These are phyloP conservation scores for Ispidina lecontei DNA, from an alignment of 2,797 vertebrate genomes.

Conservation along the genomic window DNA sequence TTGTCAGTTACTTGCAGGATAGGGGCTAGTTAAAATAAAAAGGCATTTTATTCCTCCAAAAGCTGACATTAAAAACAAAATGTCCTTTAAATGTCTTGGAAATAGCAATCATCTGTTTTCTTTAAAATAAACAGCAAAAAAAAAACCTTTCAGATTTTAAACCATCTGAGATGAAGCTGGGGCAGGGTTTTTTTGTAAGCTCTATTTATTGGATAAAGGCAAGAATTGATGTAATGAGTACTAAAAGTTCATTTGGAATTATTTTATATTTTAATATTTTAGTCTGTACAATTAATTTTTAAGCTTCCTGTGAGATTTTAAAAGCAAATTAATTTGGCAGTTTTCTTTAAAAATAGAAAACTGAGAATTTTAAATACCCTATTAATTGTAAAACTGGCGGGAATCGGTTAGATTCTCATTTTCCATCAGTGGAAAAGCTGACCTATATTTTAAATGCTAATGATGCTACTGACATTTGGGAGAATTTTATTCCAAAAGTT, in stretches of 20 bases:
- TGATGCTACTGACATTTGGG: constrained; percentile 10
- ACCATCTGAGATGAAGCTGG: not conserved
- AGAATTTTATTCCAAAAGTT: constrained; percentile 46
- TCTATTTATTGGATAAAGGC: not conserved
- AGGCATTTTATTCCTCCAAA: not conserved
- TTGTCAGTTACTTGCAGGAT: not conserved
- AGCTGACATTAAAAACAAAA: not conserved
- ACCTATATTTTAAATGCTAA: constrained; percentile 49
- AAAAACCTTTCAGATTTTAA: not conserved
- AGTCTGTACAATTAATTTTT: not conserved
- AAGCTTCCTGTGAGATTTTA: not conserved
- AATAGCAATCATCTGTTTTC: not conserved
- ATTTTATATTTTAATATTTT: not conserved
- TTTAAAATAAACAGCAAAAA: not conserved
- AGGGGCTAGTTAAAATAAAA: not conserved
- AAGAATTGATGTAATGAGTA: not conserved
- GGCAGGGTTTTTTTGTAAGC: not conserved
- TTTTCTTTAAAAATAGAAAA: not conserved
- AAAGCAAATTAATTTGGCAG: not conserved
- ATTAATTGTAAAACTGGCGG: not conserved
- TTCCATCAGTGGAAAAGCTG: not conserved
- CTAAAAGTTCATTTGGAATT: not conserved
- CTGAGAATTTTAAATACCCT: not conserved
- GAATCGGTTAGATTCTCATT: not conserved
- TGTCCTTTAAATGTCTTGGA: not conserved